Percentiles rank a stretch among this genome's conserved stretches.
phyloP scores from a whole-genome alignment of 2,888 invertebrate genomes.

The Sminthurinus aureus region DNA sequence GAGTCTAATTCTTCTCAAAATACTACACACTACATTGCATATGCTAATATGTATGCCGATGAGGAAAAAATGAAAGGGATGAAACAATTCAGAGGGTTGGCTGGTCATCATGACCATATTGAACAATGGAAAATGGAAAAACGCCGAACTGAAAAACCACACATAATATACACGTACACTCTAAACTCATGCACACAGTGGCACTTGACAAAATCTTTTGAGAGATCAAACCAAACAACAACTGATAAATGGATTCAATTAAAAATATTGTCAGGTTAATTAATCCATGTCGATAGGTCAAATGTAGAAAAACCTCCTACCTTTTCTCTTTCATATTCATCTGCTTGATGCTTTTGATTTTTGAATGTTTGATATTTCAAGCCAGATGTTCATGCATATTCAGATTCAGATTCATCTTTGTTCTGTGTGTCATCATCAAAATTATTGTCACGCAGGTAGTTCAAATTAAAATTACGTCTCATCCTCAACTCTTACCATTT shows the following conservation, averaged over 20 bases:
- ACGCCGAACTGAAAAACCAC: not conserved
- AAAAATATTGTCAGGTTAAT: constrained; percentile 17
- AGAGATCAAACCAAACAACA: not conserved
- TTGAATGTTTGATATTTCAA: too few species aligned
- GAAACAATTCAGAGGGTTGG: constrained; percentile 12
- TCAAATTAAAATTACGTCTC: too few species aligned
- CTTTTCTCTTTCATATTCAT: too few species aligned
- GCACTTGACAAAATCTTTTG: not conserved
- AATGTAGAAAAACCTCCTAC: too few species aligned
- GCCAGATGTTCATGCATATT: too few species aligned
- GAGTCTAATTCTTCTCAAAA: not conserved
- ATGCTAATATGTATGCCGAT: not conserved
- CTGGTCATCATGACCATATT: not conserved
- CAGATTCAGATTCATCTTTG: too few species aligned
- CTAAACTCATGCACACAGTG: not conserved
- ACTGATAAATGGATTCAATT: constrained; percentile 15
- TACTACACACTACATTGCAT: not conserved
- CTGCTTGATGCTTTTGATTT: too few species aligned
- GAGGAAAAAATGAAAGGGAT: not conserved
- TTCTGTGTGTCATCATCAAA: too few species aligned
- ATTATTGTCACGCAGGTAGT: too few species aligned
- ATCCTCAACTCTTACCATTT: too few species aligned
- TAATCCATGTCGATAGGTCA: not conserved
- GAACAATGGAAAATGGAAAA: not conserved
- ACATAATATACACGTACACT: not conserved